Evolutionary conservation across 2,113 vertebrate species (phyloP).

Genomic region (Channa maculata): DNA sequence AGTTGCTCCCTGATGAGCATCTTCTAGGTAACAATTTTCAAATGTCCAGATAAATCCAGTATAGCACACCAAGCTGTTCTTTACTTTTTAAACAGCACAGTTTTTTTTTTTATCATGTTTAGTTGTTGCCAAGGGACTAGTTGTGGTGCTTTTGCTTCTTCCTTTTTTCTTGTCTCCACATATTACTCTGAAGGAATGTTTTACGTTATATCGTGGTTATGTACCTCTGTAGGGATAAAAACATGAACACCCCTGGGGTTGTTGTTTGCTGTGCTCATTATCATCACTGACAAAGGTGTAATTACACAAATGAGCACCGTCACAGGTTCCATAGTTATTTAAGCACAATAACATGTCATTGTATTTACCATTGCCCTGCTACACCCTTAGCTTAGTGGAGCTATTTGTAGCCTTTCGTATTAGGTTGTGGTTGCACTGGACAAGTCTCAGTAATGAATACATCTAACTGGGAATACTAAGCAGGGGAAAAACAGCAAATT

Average conservation of each 20-base stretch:
- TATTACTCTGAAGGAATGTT: conserved; percentile 24
- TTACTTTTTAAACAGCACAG: conserved; percentile 6
- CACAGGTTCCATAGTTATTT: conserved; percentile 5
- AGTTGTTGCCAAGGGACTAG: conserved; percentile 29
- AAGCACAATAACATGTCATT: conserved; percentile 9
- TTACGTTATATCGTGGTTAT: neutral
- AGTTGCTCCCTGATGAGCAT: neutral
- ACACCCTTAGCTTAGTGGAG: neutral
- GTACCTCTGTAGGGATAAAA: conserved; percentile 16
- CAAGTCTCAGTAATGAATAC: neutral
- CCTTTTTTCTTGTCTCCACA: conserved; percentile 8
- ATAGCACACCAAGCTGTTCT: conserved; percentile 7
- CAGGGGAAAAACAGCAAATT: neutral
- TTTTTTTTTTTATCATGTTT: conserved; percentile 12
- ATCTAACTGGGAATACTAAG: neutral
- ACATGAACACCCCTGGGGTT: conserved; percentile 7
- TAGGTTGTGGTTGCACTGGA: neutral
- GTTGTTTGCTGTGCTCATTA: conserved; percentile 25
- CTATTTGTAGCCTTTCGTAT: conserved; percentile 4
- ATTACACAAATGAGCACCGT: conserved; percentile 20
- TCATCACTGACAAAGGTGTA: conserved; percentile 18
- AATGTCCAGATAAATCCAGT: neutral
- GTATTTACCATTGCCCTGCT: neutral
- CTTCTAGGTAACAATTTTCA: conserved; percentile 2
- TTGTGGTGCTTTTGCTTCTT: conserved; percentile 13